These are phyloP conservation scores for Microtus pennsylvanicus DNA, from an alignment of 2,113 vertebrate genomes.

Conservation along the genomic window DNA sequence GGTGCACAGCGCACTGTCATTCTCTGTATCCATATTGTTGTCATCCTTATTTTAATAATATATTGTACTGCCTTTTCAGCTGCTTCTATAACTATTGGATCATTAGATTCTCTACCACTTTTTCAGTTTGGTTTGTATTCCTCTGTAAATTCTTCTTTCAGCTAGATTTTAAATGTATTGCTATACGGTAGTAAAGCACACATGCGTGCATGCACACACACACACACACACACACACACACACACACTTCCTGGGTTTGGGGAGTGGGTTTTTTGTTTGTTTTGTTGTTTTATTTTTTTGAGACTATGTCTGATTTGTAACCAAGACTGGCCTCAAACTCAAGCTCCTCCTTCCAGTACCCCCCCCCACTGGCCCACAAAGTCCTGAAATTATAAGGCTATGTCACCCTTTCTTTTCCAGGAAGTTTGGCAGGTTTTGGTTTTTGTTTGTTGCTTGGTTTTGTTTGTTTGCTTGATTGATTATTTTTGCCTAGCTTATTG, in stretches of 20 bases:
- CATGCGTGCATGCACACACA: too few relatives aligned
- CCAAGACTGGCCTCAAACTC: not conserved
- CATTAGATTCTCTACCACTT: not conserved
- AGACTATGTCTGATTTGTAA: not conserved
- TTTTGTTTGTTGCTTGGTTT: not conserved
- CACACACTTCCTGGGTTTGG: too few relatives aligned
- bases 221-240: too few relatives aligned
- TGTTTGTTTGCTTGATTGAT: not conserved
- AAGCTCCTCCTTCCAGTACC: not conserved
- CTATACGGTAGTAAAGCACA: not conserved
- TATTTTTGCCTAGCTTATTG: not conserved
- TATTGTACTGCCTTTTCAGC: not conserved
- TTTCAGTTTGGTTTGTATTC: not conserved
- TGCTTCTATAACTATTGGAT: not conserved
- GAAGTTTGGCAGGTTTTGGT: not conserved
- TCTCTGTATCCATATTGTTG: not conserved
- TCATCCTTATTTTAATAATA: not conserved
- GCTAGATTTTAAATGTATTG: not conserved
- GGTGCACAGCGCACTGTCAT: not conserved
- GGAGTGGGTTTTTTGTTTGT: not conserved
- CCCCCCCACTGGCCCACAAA: not conserved
- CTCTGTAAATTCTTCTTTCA: not conserved
- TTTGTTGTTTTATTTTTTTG: not conserved
- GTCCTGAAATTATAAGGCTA: not conserved
- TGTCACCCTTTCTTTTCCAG: not conserved